Evolutionary conservation across 2,888 invertebrate species (phyloP), one percentile per base, ranked within the genome.

Genomic region (Stenichneumon culpator): DNA sequence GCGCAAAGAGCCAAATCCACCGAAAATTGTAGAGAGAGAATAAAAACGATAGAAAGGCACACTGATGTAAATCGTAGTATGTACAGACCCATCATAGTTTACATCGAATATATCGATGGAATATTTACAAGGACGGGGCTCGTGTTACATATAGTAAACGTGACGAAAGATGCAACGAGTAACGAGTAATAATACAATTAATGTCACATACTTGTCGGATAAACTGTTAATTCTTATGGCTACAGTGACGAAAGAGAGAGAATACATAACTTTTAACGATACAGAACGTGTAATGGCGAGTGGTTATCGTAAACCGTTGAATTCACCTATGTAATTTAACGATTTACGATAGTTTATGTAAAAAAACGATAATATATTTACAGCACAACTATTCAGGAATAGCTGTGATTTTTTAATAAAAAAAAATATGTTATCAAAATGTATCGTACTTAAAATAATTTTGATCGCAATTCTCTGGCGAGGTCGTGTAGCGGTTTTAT

Each of bases 121-220:
- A 60, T 78, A 84, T 84, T 63, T 84, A 84, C 82, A 84, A 74
- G 69, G 54, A 54, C 73, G 74, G 65, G 52, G 78, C 54, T 22
- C 6, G 69, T 25, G 11, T 25, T 57, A 25, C 25, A 57, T 57
- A 57, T 25, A 74, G 69, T n/a, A 19, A 44, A 50, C 22, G 57
- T 57, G 7, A 82, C 72, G 57, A 65, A 47, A 57, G 36, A 69
- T 69, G 63, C 54, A 63, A 54, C 74, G 57, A 57, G 25, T 57
- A 83, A 83, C 73, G 14, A 50, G 36, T 73, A 81, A 50, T 68
- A 81, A 39, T 73, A 77, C 47, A 68, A 84, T 28, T n/a, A 63
- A 52, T 70, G 22, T 69, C 39, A 50, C 63, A 32, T 57, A 67
- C 32, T 25, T 9, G 19, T 9, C 19, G 63, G 22, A 25, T 52